Conservation (phyloP, 1,140 invertebrate genomes). For the Liolophura sinensis region DNA sequence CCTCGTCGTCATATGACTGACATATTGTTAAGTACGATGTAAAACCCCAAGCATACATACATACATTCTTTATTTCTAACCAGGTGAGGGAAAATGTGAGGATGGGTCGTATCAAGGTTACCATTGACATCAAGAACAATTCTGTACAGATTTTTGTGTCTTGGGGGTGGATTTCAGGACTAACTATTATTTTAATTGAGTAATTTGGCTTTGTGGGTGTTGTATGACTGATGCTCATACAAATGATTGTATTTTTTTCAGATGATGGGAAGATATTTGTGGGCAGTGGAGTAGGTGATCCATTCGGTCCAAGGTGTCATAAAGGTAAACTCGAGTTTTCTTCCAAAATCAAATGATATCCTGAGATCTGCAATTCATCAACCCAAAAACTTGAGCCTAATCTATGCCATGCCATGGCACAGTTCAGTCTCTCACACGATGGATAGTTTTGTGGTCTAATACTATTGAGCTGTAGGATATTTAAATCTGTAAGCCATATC, state of each 20-base stretch:
- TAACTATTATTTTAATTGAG: constrained; percentile 4
- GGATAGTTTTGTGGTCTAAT: too few relatives aligned
- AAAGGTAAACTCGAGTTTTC: constrained; percentile 51
- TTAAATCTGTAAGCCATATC: too few relatives aligned
- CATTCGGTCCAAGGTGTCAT: constrained; percentile 65
- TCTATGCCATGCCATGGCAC: neutral
- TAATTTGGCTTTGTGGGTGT: neutral
- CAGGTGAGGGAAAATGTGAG: too few relatives aligned
- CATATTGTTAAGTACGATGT: too few relatives aligned
- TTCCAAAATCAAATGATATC: neutral
- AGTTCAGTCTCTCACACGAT: too few relatives aligned
- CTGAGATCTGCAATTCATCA: neutral
- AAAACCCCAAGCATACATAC: too few relatives aligned
- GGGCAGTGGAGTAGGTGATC: constrained; percentile 64
- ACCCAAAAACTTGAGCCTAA: too few relatives aligned
- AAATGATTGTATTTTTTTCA: constrained; percentile 23
- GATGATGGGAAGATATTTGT: constrained; percentile 69
- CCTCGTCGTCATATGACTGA: too few relatives aligned
- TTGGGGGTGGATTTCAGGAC: neutral
- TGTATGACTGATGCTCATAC: neutral
- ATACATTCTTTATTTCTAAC: too few relatives aligned
- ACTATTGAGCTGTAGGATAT: too few relatives aligned
- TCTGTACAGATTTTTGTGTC: neutral
- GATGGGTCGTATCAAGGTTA: too few relatives aligned
- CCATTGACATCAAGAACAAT: too few relatives aligned